Evolutionary conservation across 2,113 vertebrate genomes (phyloP).

Genomic region (Chelonoidis abingdonii): DNA sequence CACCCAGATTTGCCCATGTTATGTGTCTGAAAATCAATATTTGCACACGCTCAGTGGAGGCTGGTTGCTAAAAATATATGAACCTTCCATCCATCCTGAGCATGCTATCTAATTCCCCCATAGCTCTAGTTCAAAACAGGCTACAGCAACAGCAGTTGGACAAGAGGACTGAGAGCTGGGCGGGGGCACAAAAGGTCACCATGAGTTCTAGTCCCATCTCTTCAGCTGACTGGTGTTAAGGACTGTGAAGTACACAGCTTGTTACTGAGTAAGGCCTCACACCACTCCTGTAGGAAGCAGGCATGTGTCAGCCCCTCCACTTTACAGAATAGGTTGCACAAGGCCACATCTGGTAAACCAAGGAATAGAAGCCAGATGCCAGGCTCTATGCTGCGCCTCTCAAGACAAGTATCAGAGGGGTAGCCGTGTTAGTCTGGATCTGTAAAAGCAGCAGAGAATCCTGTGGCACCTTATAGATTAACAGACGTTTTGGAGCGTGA

Average conservation of each 20-base stretch:
- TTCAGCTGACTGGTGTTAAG: neutral
- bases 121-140: no score
- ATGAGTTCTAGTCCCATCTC: neutral
- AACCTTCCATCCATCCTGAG: neutral
- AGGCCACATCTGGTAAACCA: neutral
- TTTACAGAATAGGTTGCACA: neutral
- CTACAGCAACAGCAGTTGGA: neutral
- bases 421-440: no score
- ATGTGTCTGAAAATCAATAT: neutral
- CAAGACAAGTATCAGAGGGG: no score
- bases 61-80: neutral
- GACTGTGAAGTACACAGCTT: neutral
- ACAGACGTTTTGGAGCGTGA: no score
- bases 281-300: neutral
- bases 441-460: no score
- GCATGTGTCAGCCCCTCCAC: neutral
- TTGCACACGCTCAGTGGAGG: neutral
- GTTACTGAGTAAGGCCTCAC: neutral
- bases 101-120: neutral
- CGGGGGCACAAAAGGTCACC: neutral
- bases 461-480: no score
- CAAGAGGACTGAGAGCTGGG: neutral
- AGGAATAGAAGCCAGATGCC: neutral
- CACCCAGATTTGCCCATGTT: neutral
- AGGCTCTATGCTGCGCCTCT: neutral